phyloP scores from a whole-genome alignment of 2,113 vertebrate genomes.

The Odocoileus hemionus region DNA sequence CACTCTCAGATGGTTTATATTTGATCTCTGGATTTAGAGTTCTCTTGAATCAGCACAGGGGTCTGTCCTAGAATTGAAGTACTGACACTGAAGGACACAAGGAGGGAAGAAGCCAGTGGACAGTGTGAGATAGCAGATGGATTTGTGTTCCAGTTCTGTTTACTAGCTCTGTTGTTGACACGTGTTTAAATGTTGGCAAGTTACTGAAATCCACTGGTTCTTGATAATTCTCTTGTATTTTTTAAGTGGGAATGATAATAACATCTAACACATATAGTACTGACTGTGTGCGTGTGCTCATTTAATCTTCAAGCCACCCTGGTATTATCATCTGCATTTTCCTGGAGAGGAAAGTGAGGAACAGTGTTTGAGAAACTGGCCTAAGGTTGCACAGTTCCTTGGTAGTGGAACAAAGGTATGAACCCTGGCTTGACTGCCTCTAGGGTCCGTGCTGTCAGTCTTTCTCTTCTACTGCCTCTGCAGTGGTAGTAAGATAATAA shows the following conservation, averaged over 20 bases:
- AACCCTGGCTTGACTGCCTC: neutral
- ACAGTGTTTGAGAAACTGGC: neutral
- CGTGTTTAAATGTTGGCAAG: neutral
- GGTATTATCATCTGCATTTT: neutral
- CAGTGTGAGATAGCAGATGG: neutral
- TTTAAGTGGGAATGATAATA: neutral
- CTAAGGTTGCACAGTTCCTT: neutral
- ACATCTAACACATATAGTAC: neutral
- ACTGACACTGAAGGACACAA: neutral
- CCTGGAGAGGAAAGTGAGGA: neutral
- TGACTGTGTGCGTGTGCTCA: neutral
- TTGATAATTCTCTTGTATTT: neutral
- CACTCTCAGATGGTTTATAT: neutral
- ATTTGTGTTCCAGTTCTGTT: neutral
- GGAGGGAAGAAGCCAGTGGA: neutral
- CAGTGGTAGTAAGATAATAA: neutral
- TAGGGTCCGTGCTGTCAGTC: neutral
- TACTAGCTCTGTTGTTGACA: neutral
- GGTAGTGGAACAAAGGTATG: neutral
- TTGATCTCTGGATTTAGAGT: neutral
- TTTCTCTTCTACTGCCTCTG: neutral
- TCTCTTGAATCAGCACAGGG: neutral
- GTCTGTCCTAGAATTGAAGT: neutral
- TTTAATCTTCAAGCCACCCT: neutral
- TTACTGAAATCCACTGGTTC: neutral